Evolutionary conservation across 2,113 vertebrate genomes (phyloP).

Genomic region (Cheilinus undulatus): DNA sequence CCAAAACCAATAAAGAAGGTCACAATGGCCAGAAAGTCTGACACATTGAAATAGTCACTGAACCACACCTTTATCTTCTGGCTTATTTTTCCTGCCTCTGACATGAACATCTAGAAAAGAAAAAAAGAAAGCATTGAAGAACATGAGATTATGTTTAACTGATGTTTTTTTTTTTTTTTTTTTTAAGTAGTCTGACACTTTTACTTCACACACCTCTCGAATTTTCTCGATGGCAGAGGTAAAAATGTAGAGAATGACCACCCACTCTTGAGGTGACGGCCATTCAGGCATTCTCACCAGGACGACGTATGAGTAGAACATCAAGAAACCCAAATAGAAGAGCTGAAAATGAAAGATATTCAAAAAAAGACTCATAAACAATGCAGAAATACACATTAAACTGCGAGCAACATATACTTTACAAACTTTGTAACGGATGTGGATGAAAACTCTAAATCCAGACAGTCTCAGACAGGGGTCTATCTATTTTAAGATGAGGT

Average conservation of each 20-base stretch:
- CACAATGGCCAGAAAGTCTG: slow-evolving; percentile 94
- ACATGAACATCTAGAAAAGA: slow-evolving; percentile 94
- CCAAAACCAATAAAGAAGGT: slow-evolving; percentile 96
- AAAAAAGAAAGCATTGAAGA: not conserved
- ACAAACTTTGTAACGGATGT: too few relatives aligned
- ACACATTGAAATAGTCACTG: slow-evolving; percentile 96
- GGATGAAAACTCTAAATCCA: slow-evolving; percentile 26
- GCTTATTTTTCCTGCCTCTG: slow-evolving; percentile 96
- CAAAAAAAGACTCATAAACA: not conserved
- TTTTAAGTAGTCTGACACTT: not conserved
- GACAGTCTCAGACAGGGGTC: slow-evolving; percentile 4
- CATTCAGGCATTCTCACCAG: slow-evolving; percentile 90
- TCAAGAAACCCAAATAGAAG: slow-evolving; percentile 95
- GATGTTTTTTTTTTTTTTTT: not conserved
- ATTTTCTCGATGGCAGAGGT: slow-evolving; percentile 97
- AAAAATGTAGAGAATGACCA: slow-evolving; percentile 98
- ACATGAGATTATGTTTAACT: not conserved
- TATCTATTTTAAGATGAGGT: slow-evolving; percentile 29
- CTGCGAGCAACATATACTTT: too few relatives aligned
- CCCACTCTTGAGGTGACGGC: slow-evolving; percentile 95
- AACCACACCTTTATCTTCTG: slow-evolving; percentile 99
- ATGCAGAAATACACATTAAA: not conserved
- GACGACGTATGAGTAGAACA: slow-evolving; percentile 97
- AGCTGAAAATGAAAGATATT: slow-evolving; percentile 80
- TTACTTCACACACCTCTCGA: slow-evolving; percentile 87